Conservation (phyloP, 2,113 vertebrate species). For the Epinephelus cyanopodus region DNA sequence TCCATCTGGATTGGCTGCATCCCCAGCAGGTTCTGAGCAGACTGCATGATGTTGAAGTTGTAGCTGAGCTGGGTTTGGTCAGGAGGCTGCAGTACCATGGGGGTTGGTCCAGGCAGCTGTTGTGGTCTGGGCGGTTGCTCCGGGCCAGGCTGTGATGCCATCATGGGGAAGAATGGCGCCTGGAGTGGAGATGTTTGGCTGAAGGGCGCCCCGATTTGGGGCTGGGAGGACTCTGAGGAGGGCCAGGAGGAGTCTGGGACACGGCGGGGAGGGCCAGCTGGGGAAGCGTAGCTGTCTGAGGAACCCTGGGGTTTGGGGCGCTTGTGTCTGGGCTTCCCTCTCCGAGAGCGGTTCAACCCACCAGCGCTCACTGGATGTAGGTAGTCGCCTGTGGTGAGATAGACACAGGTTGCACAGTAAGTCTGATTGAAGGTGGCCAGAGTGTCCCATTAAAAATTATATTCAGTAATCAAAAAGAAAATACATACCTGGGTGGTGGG, state of each 20-base stretch:
- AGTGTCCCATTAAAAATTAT: not conserved
- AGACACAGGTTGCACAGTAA: not conserved
- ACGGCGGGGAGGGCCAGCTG: constrained; percentile 45
- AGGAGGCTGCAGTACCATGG: constrained; percentile 59
- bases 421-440: not conserved
- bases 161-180: constrained; percentile 56
- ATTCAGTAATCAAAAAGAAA: not conserved
- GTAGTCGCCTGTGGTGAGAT: constrained; percentile 72
- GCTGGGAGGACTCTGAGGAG: constrained; percentile 78
- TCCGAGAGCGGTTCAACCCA: constrained; percentile 77
- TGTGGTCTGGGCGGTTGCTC: constrained; percentile 49
- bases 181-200: constrained; percentile 75
- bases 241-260: constrained; percentile 77
- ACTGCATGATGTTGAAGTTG: constrained; percentile 68
- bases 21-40: constrained; percentile 56
- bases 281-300: constrained; percentile 73
- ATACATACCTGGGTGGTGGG: constrained; percentile 84
- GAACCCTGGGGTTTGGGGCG: constrained; percentile 83
- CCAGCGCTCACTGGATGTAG: constrained; percentile 66
- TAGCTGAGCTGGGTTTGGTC: constrained; percentile 67
- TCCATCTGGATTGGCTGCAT: constrained; percentile 72
- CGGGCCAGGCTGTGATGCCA: constrained; percentile 49
- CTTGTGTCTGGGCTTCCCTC: constrained; percentile 84
- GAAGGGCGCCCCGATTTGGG: constrained; percentile 61
- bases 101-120: constrained; percentile 45